Conservation (phyloP, 2,113 vertebrate species). For the Hucho hucho region DNA sequence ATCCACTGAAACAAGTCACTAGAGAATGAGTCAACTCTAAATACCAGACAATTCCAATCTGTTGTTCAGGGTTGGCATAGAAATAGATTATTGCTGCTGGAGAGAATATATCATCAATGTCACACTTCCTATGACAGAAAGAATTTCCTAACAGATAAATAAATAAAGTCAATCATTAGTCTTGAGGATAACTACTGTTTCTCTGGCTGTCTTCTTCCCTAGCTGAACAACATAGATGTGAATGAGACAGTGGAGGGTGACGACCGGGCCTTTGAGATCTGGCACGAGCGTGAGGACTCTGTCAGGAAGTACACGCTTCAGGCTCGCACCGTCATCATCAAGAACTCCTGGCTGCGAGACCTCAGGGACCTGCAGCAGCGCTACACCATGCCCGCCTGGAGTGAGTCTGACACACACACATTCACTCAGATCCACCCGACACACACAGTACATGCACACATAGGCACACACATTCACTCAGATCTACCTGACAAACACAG, state of each 20-base stretch:
- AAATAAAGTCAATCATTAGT: too few species aligned
- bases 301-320: constrained; percentile 96
- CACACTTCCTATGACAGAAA: neutral
- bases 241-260: constrained; percentile 94
- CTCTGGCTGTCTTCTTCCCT: constrained; percentile 1
- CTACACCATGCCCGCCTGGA: constrained; percentile 86
- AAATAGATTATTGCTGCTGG: too few species aligned
- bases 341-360: constrained; percentile 95
- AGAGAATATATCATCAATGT: too few species aligned
- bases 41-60: too few species aligned
- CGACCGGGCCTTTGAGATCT: constrained; percentile 94
- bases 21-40: too few species aligned
- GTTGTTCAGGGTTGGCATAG: too few species aligned
- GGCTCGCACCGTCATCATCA: constrained; percentile 88
- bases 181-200: too few species aligned
- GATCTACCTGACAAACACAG: neutral
- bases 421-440: neutral
- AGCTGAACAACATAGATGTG: constrained; percentile 93
- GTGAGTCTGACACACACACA: constrained; percentile 70
- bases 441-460: neutral
- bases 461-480: neutral
- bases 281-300: constrained; percentile 93
- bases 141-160: neutral
- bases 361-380: constrained; percentile 89
- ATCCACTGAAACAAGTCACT: too few species aligned